Base-by-base conservation (phyloP, 1,140 invertebrate genomes). In the Lepidurus packardi region DNA sequence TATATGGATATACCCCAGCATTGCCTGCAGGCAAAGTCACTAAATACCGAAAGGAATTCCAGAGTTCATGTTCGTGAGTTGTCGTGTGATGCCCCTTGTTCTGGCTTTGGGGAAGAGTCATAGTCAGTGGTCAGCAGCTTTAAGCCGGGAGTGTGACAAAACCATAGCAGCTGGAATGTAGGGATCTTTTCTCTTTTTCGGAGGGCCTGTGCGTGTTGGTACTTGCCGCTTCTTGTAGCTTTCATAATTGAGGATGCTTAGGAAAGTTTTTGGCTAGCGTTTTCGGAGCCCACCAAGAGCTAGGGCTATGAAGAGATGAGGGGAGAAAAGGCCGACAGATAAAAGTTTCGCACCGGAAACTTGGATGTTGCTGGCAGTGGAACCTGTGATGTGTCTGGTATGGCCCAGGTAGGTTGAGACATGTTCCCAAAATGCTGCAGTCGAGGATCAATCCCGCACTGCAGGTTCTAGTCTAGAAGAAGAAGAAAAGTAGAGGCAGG, bases 31-130 rank as follows among this genome's bases (percentile, higher is more conserved):
- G n/a, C 21, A 21, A 65, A 34, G 34, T 65, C 21, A 65, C 21
- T 65, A 65, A 65, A 65, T 65, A 65, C 53, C 53, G 53, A 65
- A 65, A 65, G 53, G 53, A 65, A 65, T 65, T 65, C 21, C 53
- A 65, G 53, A 21, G 53, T 65, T 21, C 53, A 65, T 65, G 53
- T 65, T 65, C 53, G 21, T 65, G 53, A 65, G 53, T 65, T 65
- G 53, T 65, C 53, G 13, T 65, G 53, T 21, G 16, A 65, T 65
- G 53, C 53, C 53, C n/a, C 53, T 65, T 21, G 53, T 65, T 65
- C 21, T 65, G 53, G 16, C 53, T 65, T 65, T 65, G 16, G 53
- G 13, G 53, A 21, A 65, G 53, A 65, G 53, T 65, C 53, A 16
- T 21, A 65, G 53, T 65, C 53, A 65, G 16, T 16, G 53, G 53